A percentile compares a stretch with the other conserved stretches of the same genome.
phyloP scores from a whole-genome alignment of 2,113 vertebrate genomes.

The western clawed frog (Xenopus tropicalis) region UCB_Xtro_10.0 CM004444.2:78423501-78424000 shows the following conservation, averaged over 20 bases:
- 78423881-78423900: neutral
- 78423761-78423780: constrained; percentile 79
- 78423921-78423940: too few relatives aligned
- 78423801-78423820: neutral
- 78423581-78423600: constrained; percentile 86
- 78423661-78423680: constrained; percentile 76
- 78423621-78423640: constrained; percentile 69
- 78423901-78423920: neutral
- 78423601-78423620: constrained; percentile 75
- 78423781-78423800: constrained; percentile 29
- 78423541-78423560: constrained; percentile 75
- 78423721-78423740: constrained; percentile 71
- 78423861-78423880: neutral
- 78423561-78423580: constrained; percentile 69
- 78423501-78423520: constrained; percentile 66
- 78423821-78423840: neutral
- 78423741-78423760: constrained; percentile 79
- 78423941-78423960: too few relatives aligned
- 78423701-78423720: constrained; percentile 76
- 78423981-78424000: constrained; percentile 19
- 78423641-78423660: constrained; percentile 82
- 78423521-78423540: constrained; percentile 83
- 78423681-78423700: constrained; percentile 69
- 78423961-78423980: neutral
- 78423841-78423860: neutral